Evolutionary conservation across 1,140 invertebrate species (phyloP), one percentile per base, ranked within the genome.

Genomic region (Hycleus phaleratus): DNA sequence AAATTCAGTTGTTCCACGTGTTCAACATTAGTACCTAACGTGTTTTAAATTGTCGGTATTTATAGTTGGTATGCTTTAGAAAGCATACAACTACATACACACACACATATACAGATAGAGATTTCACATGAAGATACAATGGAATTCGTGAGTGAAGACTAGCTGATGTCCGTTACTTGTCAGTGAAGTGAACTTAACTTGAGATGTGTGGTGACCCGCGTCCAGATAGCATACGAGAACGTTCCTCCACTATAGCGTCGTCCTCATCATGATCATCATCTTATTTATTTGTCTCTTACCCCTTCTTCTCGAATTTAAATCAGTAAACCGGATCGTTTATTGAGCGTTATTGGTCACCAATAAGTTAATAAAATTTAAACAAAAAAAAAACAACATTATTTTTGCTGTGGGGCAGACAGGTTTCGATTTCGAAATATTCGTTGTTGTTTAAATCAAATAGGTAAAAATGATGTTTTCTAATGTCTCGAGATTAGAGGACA

Each of bases 91-190:
- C 4, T 2, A 32, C 32, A 32, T 32, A 32, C 0, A 32, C 7
- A 32, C 32, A 32, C 32, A 32, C 7, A 32, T 7, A 32, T 32
- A 60, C 53, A 65, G 61, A 67, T 65, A 61, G 59, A 65, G 65
- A 67, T 65, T 67, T 67, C 65, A 65, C 65, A 67, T 67, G 56
- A 59, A 67, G 65, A 67, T 67, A 65, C 65, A 63, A 65, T 63
- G 65, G 63, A 67, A 67, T 65, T 67, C 65, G 65, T 67, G 65
- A 67, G 65, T 63, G 63, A 65, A 59, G 57, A 59, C 57, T 59
- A 40, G 50, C 57, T 59, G 49, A 53, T 59, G 57, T 59, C 57
- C 57, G 57, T 59, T 59, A 59, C 57, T 59, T 59, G 57, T 59
- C 57, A 59, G 57, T 46, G 57, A 47, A 59, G 46, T 59, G 57